phyloP scores from a whole-genome alignment of 2,797 vertebrate species.

The Ispidina picta region DNA sequence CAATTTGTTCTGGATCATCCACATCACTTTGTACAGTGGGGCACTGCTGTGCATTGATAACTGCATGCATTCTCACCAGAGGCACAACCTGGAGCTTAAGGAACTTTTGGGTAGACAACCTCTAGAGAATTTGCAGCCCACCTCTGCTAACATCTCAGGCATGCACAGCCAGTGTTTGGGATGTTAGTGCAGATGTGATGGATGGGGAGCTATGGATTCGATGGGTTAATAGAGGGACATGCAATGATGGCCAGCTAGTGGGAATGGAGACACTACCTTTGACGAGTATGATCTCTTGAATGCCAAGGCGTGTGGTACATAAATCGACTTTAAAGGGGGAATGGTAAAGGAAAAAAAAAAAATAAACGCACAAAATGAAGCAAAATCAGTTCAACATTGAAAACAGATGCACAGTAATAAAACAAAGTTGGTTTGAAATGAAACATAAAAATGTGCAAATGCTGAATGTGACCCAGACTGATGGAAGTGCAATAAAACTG shows the following conservation, averaged over 20 bases:
- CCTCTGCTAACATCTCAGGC: slow-evolving; percentile 59
- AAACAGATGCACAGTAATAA: slow-evolving; percentile 73
- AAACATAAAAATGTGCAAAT: slow-evolving; percentile 29
- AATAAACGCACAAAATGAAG: slow-evolving; percentile 84
- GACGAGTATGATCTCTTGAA: slow-evolving; percentile 95
- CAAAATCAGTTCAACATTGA: slow-evolving; percentile 80
- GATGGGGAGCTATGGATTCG: slow-evolving; percentile 48
- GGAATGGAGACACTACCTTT: slow-evolving; percentile 93
- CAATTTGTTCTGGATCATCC: background rate
- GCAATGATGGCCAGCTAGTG: slow-evolving; percentile 79
- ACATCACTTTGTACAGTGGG: background rate
- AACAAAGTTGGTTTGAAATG: slow-evolving; percentile 35
- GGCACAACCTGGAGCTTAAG: background rate
- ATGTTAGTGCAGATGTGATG: slow-evolving; percentile 80
- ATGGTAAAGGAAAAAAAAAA: slow-evolving; percentile 76
- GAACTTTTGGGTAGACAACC: background rate
- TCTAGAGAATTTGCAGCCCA: background rate
- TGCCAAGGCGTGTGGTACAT: slow-evolving; percentile 96
- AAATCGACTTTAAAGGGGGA: slow-evolving; percentile 90
- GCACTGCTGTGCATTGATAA: background rate
- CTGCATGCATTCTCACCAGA: slow-evolving; percentile 57
- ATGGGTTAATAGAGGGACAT: slow-evolving; percentile 78
- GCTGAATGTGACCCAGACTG: slow-evolving; percentile 6
- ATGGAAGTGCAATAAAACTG: slow-evolving; percentile 36
- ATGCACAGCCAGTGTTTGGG: slow-evolving; percentile 66